Base-by-base conservation (phyloP, 2,113 vertebrate species). In the Podarcis raffonei region DNA sequence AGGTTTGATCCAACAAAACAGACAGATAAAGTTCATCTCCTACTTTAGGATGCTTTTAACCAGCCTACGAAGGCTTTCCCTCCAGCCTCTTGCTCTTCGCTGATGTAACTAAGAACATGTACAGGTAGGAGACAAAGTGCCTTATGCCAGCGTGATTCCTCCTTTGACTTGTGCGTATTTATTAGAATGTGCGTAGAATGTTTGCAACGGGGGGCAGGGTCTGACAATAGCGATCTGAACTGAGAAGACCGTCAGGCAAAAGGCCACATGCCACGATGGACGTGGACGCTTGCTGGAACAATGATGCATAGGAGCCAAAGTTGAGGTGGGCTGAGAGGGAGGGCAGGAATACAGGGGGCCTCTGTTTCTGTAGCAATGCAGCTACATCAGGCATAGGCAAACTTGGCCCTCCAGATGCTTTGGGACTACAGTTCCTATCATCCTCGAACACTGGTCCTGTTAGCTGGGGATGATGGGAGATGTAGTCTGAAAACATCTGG, bases 1-100 rank as follows among this genome's bases (percentile, higher is more conserved):
- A 89, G 87, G 89, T 53, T 75, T 89, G 91, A 89, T 92, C 89
- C 92, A 93, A 89, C 69, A 59, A 71, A 87, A 83, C 0, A 0
- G 4, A 16, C 0, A 0, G 84, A 82, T 35, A 80, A 89, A 78
- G 75, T 4, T 1, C 0, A 1, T 59, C 48, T 75, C 2, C 3
- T 0, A 0, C 72, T 68, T 86, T 35, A 53, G 48, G 48, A 53
- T 2, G 48, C 48, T 53, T 2, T 53, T 53, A 65, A 11, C 9
- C n/a, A 62, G 27, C 13, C 20, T 59, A 53, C n/a, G 3, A 81
- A 42, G n/a, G 53, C n/a, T 57, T 65, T 35, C 25, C 20, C n/a
- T 32, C 3, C 13, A 62, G 7, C 18, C 9, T 27, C 30, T 59
- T 6, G 3, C 22, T 11, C 37, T 77, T 42, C 23, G 8, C 13